phyloP scores from a whole-genome alignment of 2,888 invertebrate genomes.

The Latrodectus elegans region DNA sequence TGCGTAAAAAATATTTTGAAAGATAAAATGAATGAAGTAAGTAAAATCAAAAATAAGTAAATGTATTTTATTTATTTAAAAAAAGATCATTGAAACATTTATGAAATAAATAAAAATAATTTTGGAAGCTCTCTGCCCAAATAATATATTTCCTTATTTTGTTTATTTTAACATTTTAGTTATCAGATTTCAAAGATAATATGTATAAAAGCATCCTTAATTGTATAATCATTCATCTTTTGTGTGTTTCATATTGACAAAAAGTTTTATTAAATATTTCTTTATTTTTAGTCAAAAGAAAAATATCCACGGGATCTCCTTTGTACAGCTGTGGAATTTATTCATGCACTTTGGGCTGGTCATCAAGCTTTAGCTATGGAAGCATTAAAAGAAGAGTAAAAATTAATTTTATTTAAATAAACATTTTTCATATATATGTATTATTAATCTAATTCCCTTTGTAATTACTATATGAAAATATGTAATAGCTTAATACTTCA shows the following conservation, averaged over 20 bases:
- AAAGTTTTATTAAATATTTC: no score
- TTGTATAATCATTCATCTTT: no score
- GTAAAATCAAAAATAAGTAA: background rate
- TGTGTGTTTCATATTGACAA: no score
- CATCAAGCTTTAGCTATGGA: conserved; percentile 75
- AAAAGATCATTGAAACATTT: background rate
- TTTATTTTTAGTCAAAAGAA: conserved; percentile 27
- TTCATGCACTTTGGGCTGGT: conserved; percentile 75
- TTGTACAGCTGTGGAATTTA: conserved; percentile 74
- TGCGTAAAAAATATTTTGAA: conserved; percentile 71
- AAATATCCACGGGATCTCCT: conserved; percentile 75
- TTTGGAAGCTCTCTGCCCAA: no score
- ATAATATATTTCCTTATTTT: no score
- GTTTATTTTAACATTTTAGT: no score
- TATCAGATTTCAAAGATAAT: no score
- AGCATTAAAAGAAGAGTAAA: conserved; percentile 74
- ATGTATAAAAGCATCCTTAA: no score
- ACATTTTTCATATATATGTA: no score
- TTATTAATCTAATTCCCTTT: no score
- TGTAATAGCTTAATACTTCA: no score
- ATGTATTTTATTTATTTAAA: background rate
- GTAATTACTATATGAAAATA: no score
- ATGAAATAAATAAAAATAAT: background rate
- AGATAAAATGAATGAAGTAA: conserved; percentile 72
- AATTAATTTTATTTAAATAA: background rate